Percentiles rank a stretch among this genome's conserved stretches.
Evolutionary conservation across 2,888 invertebrate genomes (phyloP).

Genomic region (Drosophila tripunctata): DNA sequence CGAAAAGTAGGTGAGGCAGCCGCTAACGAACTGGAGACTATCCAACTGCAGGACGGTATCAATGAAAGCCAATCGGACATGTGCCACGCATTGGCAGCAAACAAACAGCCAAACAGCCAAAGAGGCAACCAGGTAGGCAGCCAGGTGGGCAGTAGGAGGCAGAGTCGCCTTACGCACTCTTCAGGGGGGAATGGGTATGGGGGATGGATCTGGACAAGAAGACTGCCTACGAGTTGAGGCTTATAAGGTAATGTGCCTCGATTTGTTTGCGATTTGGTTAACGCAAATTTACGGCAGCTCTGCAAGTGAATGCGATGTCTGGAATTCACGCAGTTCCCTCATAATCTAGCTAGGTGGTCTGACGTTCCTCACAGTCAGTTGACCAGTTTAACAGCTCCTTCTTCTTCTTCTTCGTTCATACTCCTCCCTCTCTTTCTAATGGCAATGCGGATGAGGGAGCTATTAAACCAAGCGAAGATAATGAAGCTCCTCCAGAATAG

Average conservation of each 20-base stretch:
- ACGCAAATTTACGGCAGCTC: slow-evolving; percentile 65
- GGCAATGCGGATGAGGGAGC: slow-evolving; percentile 36
- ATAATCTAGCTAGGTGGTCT: slow-evolving; percentile 57
- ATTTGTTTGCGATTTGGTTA: slow-evolving; percentile 74
- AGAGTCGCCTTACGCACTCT: slow-evolving; percentile 57
- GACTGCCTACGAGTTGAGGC: slow-evolving; percentile 33
- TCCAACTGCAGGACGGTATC: slow-evolving; percentile 56
- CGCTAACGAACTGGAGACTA: slow-evolving; percentile 62
- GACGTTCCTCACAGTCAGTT: slow-evolving; percentile 6
- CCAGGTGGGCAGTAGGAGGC: slow-evolving; percentile 44
- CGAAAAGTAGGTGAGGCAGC: slow-evolving; percentile 73
- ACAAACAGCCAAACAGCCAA: slow-evolving; percentile 5
- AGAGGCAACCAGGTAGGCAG: slow-evolving; percentile 5
- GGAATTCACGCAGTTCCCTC: slow-evolving; percentile 32
- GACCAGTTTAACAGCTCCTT: slow-evolving; percentile 6
- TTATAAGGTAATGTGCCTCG: slow-evolving; percentile 66
- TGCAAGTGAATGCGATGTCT: slow-evolving; percentile 15
- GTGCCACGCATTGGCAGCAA: slow-evolving; percentile 74
- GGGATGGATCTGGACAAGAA: slow-evolving; percentile 6
- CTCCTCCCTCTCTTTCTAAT: not conserved
- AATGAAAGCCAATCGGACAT: slow-evolving; percentile 76
- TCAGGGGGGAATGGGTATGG: slow-evolving; percentile 17
- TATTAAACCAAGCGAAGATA: slow-evolving; percentile 39
- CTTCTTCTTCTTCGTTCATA: not conserved
- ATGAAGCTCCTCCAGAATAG: slow-evolving; percentile 23